A percentile compares a stretch with the other conserved stretches of the same genome.
phyloP scores from a whole-genome alignment of 2,888 invertebrate species.

The Sarcophaga rosellei region DNA sequence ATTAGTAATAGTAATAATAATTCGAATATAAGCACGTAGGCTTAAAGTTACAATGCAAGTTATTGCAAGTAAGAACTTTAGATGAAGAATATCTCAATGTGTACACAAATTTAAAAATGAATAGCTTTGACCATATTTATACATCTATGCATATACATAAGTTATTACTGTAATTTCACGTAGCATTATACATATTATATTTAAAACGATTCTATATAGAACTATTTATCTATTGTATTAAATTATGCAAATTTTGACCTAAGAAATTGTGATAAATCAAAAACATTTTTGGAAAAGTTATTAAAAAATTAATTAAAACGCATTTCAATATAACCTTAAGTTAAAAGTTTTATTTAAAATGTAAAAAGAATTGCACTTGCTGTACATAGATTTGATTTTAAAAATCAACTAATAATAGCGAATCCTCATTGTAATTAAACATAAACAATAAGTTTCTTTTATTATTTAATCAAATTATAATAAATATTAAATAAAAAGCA shows the following conservation, averaged over 20 bases:
- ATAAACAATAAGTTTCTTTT: constrained; percentile 18
- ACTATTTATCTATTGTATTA: background rate
- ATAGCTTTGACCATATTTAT: constrained; percentile 37
- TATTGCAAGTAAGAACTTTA: constrained; percentile 11
- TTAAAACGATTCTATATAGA: constrained; percentile 30
- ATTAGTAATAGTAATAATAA: constrained; percentile 1
- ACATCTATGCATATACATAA: constrained; percentile 4
- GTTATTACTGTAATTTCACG: background rate
- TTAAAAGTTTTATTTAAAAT: constrained; percentile 29
- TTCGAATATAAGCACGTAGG: constrained; percentile 43
- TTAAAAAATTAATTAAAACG: constrained; percentile 28
- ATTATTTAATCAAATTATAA: constrained; percentile 22
- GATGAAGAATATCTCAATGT: constrained; percentile 17
- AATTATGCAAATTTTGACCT: constrained; percentile 40
- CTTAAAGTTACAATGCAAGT: constrained; percentile 20
- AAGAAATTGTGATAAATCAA: constrained; percentile 66
- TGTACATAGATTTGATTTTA: constrained; percentile 54
- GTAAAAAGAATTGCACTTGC: constrained; percentile 17
- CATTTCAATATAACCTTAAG: constrained; percentile 39
- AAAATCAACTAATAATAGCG: constrained; percentile 30
- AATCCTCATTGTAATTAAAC: constrained; percentile 44
- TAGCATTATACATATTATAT: background rate
- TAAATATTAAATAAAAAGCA: constrained; percentile 23
- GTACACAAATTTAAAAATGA: constrained; percentile 15
- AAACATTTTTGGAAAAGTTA: constrained; percentile 25